Conservation (phyloP, 2,113 vertebrate genomes). For the Polypterus bichir region DNA sequence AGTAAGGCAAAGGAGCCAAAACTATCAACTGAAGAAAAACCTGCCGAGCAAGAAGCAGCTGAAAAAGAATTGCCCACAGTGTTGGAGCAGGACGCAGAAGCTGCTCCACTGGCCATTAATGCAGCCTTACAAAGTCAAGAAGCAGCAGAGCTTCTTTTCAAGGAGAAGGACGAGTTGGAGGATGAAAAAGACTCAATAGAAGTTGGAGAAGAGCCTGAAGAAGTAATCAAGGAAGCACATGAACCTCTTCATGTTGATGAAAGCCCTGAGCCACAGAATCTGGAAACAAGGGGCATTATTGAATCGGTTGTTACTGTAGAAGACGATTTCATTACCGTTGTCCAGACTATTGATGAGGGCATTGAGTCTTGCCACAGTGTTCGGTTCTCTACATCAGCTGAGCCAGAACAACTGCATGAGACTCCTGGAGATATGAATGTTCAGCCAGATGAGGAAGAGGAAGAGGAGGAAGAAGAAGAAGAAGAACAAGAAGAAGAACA, state of each 20-base stretch:
- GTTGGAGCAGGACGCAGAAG: too few species aligned
- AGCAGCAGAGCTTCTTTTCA: slow-evolving; percentile 26
- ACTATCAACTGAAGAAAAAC: neutral
- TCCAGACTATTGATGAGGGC: slow-evolving; percentile 86
- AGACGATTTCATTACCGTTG: slow-evolving; percentile 93
- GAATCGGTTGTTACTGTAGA: slow-evolving; percentile 93
- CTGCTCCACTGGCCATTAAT: too few species aligned
- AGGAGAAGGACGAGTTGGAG: slow-evolving; percentile 10
- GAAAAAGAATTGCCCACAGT: neutral
- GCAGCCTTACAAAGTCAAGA: neutral
- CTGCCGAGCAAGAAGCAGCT: slow-evolving; percentile 5
- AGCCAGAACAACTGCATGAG: slow-evolving; percentile 37
- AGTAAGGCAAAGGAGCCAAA: slow-evolving; percentile 27
- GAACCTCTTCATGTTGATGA: too few species aligned
- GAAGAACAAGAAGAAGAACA: slow-evolving; percentile 59
- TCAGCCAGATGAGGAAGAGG: slow-evolving; percentile 42
- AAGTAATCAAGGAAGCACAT: slow-evolving; percentile 26
- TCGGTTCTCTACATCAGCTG: slow-evolving; percentile 71
- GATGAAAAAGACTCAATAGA: slow-evolving; percentile 31
- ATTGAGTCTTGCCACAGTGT: slow-evolving; percentile 80
- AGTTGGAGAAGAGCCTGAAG: slow-evolving; percentile 38
- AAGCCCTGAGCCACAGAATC: neutral
- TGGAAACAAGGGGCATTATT: slow-evolving; percentile 65
- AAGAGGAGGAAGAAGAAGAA: slow-evolving; percentile 46
- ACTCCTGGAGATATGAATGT: slow-evolving; percentile 44